These are phyloP conservation scores for Lampris incognitus DNA, from an alignment of 2,113 vertebrate species.

Conservation along the genomic window DNA sequence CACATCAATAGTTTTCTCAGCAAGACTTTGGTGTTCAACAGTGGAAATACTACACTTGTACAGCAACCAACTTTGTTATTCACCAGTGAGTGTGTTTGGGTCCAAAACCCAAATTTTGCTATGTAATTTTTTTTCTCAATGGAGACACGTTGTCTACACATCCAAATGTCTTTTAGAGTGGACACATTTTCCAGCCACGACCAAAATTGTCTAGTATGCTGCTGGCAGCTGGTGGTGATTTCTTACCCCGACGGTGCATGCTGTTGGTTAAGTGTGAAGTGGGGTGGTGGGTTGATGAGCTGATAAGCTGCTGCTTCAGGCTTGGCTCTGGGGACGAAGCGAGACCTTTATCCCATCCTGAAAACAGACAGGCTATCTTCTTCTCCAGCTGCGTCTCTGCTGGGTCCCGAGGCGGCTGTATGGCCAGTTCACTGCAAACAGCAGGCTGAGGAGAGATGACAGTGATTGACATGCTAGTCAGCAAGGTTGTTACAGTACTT, in stretches of 20 bases:
- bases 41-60: constrained; percentile 17
- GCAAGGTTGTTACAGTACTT: background rate
- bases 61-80: constrained; percentile 45
- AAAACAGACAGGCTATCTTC: constrained; percentile 22
- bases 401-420: constrained; percentile 20
- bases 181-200: constrained; percentile 41
- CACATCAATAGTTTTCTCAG: constrained; percentile 63
- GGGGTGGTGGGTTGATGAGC: constrained; percentile 37
- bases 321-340: constrained; percentile 6
- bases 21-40: constrained; percentile 37
- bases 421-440: constrained; percentile 74
- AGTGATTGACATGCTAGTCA: constrained; percentile 18
- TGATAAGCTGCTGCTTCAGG: background rate
- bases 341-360: constrained; percentile 10
- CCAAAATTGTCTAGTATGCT: constrained; percentile 39
- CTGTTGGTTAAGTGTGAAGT: constrained; percentile 39
- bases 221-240: constrained; percentile 10
- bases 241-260: constrained; percentile 42
- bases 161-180: constrained; percentile 27
- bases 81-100: constrained; percentile 27
- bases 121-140: constrained; percentile 14
- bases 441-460: constrained; percentile 73
- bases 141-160: constrained; percentile 35
- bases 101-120: constrained; percentile 10
- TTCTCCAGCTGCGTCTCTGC: background rate